phyloP scores from a whole-genome alignment of 2,888 invertebrate species.

The Luffia ferchaultella region DNA sequence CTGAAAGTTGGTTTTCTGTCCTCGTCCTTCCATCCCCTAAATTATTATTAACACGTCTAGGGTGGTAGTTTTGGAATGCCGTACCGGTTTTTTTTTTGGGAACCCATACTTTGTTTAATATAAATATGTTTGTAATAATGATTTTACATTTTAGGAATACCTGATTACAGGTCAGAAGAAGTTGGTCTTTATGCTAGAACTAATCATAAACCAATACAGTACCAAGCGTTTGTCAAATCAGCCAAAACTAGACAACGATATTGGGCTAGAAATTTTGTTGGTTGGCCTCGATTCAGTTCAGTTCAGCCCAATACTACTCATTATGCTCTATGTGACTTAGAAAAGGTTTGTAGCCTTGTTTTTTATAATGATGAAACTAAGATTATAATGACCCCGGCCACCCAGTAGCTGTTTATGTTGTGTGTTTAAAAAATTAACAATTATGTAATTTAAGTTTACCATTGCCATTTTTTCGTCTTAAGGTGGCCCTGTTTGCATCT shows the following conservation, averaged over 20 bases:
- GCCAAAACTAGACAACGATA: constrained; percentile 78
- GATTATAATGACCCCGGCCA: no score
- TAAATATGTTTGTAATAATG: neutral
- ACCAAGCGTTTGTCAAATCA: constrained; percentile 82
- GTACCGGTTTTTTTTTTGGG: no score
- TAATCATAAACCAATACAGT: constrained; percentile 84
- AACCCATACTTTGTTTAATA: neutral
- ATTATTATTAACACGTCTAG: no score
- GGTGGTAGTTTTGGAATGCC: no score
- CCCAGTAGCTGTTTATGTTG: no score
- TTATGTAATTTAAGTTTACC: no score
- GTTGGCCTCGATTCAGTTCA: constrained; percentile 87
- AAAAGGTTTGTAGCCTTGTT: constrained; percentile 64
- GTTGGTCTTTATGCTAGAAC: constrained; percentile 91
- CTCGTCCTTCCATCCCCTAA: no score
- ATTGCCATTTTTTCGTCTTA: no score
- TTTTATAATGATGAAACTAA: no score
- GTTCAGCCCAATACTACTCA: constrained; percentile 85
- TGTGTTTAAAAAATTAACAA: no score
- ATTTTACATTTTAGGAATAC: constrained; percentile 73
- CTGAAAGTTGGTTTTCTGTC: no score
- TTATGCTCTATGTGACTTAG: constrained; percentile 74
- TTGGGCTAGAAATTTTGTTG: constrained; percentile 96
- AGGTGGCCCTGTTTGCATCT: no score
- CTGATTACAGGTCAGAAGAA: constrained; percentile 91